Evolutionary conservation across 2,113 vertebrate genomes (phyloP), one percentile per base, ranked within the genome.

Genomic region (Tupaia chinensis): DNA sequence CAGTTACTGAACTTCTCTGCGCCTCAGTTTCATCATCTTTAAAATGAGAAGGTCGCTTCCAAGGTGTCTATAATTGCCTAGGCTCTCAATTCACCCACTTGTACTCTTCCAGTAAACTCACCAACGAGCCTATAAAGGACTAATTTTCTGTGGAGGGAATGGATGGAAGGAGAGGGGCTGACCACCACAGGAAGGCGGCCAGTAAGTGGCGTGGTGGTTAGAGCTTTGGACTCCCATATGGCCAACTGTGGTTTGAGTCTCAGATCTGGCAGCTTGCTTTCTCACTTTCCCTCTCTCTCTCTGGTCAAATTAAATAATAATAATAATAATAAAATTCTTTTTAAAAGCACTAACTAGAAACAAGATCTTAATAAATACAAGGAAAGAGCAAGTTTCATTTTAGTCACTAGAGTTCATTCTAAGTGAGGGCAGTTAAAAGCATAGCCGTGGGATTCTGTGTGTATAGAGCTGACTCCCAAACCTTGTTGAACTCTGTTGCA

Each of bases 281-380:
- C 44, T 44, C 44, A 44, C 44, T 44, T 44, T 44, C 44, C 44
- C 44, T 44, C 44, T 44, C 44, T 44, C 44, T 44, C 44, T 44
- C 44, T 44, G 44, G 44, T 5, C 44, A 44, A 44, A 44, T 44
- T 44, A 44, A 44, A 44, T 44, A 44, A 44, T 44, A 44, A 44
- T 44, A 44, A 44, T 44, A 44, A 44, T 44, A 44, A 44, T 44
- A 44, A 44, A 44, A 44, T 44, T 5, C 44, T 44, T 44, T 44
- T 44, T 4, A 4, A 99, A 99, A 99, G 99, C 98, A 99, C 97
- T 98, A 99, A 98, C 97, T 98, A 96, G 95, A 98, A 98, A 97
- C 93, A 96, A 98, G 96, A 98, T 97, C 89, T 95, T 89, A 95
- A 88, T 4, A 94, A 97, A 90, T 88, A 88, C 97, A 0, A 0